These are phyloP conservation scores for Myanophis thanlyinensis DNA, from an alignment of 2,113 vertebrate species.

Conservation along the genomic window DNA sequence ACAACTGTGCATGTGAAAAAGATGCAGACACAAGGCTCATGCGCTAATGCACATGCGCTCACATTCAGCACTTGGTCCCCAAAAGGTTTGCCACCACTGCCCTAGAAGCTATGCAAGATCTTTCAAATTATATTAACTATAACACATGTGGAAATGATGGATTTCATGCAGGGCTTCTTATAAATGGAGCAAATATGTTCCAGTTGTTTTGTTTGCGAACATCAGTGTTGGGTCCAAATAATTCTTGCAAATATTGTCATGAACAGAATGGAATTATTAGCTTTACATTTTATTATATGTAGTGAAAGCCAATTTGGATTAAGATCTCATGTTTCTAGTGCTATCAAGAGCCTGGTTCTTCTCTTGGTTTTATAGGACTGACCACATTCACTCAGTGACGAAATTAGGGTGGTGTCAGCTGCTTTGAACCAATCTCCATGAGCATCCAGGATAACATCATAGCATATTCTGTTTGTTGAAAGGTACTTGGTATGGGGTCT, in stretches of 20 bases:
- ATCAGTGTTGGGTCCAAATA: neutral
- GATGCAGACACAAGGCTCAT: too few relatives aligned
- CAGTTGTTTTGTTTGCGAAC: neutral
- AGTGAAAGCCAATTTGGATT: neutral
- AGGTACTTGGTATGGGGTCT: neutral
- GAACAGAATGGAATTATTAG: neutral
- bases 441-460: neutral
- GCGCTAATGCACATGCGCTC: too few relatives aligned
- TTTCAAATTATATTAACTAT: neutral
- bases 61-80: too few relatives aligned
- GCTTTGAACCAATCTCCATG: neutral
- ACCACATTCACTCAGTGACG: neutral
- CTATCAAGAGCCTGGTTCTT: neutral
- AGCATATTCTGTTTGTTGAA: neutral
- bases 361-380: neutral
- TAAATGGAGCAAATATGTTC: neutral
- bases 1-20: too few relatives aligned
- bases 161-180: neutral
- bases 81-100: too few relatives aligned
- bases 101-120: neutral
- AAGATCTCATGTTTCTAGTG: neutral
- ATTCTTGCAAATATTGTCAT: neutral
- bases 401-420: neutral
- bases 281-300: neutral
- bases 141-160: constrained; percentile 2